Evolutionary conservation across 2,888 invertebrate genomes (phyloP), one percentile per base, ranked within the genome.

Genomic region (Tipula helvola): DNA sequence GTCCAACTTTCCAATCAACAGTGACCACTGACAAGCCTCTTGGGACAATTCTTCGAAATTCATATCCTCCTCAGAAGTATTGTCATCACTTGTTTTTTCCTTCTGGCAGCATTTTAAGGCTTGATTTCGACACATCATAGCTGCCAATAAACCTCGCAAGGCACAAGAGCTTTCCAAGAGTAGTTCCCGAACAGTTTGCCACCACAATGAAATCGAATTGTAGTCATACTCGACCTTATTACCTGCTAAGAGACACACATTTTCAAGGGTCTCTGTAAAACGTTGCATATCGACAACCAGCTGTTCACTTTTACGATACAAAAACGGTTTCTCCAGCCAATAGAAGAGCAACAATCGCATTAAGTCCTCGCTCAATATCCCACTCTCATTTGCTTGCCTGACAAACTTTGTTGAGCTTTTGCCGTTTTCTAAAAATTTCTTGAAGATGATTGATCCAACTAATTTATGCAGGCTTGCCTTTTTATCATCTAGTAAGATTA

Each of bases 1-100:
- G 90, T 98, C 98, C 85, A 98, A 92, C 92, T 97, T 97, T 87
- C 96, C 96, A 71, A 97, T 95, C 1, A 98, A 92, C 86, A 97
- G 92, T 16, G 96, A 95, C 96, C 98, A 98, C 90, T 96, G 95
- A 83, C 97, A 96, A 89, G 95, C 94, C 90, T 98, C 98, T 88
- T 96, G 94, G 1, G 97, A 96, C 86, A 97, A 94, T 86, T 95
- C 94, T 90, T 97, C 97, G 96, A 97, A 97, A 83, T 93, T 92
- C 86, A 93, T 95, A 42, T 93, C 93, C 39, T 94, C 95, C 39
- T 92, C 92, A 87, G 89, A 89, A n/a, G 88, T 87, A 87, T 88
- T 88, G 5, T 90, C 93, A 52, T 92, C 91, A 86, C 90, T 91
- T 0, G 90, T 90, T 28, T 90, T 90, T 86, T 91, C 90, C 52